Evolutionary conservation across 2,797 vertebrate species (phyloP).

Genomic region (Anolis apletophallus): DNA sequence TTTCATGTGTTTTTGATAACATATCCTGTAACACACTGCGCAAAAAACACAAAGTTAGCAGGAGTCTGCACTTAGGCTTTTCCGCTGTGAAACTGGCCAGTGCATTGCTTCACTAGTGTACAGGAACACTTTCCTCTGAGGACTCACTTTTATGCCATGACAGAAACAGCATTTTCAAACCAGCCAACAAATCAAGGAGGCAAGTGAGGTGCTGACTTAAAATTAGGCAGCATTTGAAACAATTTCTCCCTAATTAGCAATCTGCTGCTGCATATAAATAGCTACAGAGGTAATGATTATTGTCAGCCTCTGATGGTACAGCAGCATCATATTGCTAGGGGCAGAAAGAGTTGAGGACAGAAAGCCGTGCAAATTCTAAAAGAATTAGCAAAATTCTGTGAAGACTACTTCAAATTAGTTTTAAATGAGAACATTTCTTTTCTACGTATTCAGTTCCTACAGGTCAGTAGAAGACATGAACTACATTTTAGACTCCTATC

Average conservation of each 20-base stretch:
- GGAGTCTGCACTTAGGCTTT: neutral
- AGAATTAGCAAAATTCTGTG: neutral
- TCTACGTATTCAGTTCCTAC: neutral
- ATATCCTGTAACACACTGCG: neutral
- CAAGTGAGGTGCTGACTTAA: neutral
- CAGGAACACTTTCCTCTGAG: neutral
- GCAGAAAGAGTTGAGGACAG: neutral
- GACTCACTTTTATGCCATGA: constrained; percentile 19
- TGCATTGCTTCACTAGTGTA: neutral
- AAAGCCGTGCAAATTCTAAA: neutral
- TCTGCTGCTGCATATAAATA: neutral
- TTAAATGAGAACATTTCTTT: neutral
- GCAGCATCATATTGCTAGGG: too few relatives aligned
- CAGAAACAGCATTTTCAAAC: neutral
- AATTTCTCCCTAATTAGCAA: neutral
- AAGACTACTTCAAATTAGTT: neutral
- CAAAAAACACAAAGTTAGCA: neutral
- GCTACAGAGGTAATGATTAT: neutral
- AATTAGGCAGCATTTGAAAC: neutral
- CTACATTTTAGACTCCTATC: neutral
- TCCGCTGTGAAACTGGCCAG: neutral
- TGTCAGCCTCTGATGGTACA: neutral
- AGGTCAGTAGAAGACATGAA: neutral
- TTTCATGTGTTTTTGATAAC: neutral
- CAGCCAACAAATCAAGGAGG: neutral